Percentiles rank a stretch among this genome's conserved stretches.
These are phyloP conservation scores for Sinotaia quadrata DNA, from an alignment of 2,888 invertebrate species.

Conservation along the genomic window DNA sequence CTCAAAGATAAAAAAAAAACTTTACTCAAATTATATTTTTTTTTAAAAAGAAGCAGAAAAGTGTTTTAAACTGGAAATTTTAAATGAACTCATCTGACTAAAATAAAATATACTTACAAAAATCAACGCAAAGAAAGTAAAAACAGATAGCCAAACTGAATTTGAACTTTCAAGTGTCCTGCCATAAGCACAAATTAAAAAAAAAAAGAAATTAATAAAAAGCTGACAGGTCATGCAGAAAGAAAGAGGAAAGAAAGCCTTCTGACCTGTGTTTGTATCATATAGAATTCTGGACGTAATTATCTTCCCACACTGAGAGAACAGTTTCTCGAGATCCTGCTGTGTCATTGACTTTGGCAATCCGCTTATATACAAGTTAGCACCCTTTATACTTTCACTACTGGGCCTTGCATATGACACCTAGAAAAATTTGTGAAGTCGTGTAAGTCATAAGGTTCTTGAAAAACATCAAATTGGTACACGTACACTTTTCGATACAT, in stretches of 20 bases:
- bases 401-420: constrained; percentile 73
- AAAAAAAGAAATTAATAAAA: constrained; percentile 20
- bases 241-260: constrained; percentile 36
- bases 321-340: constrained; percentile 72
- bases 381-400: constrained; percentile 73
- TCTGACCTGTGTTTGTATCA: constrained; percentile 72
- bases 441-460: constrained; percentile 23
- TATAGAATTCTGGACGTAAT: constrained; percentile 73
- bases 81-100: constrained; percentile 18
- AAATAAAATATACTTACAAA: constrained; percentile 14
- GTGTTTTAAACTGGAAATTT: not conserved
- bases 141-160: constrained; percentile 17
- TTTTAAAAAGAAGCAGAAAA: too few relatives aligned
- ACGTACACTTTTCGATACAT: constrained; percentile 33
- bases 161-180: constrained; percentile 17
- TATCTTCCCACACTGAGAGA: constrained; percentile 72
- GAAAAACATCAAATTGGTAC: constrained; percentile 25
- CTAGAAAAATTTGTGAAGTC: constrained; percentile 60
- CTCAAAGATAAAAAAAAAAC: too few relatives aligned
- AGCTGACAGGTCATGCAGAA: constrained; percentile 38
- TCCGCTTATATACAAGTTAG: constrained; percentile 73
- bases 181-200: constrained; percentile 21
- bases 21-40: too few relatives aligned
- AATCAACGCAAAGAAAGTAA: not conserved
- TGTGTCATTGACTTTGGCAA: constrained; percentile 72